Conservation (phyloP, 2,797 vertebrate species). For the Eremophila alpestris region DNA sequence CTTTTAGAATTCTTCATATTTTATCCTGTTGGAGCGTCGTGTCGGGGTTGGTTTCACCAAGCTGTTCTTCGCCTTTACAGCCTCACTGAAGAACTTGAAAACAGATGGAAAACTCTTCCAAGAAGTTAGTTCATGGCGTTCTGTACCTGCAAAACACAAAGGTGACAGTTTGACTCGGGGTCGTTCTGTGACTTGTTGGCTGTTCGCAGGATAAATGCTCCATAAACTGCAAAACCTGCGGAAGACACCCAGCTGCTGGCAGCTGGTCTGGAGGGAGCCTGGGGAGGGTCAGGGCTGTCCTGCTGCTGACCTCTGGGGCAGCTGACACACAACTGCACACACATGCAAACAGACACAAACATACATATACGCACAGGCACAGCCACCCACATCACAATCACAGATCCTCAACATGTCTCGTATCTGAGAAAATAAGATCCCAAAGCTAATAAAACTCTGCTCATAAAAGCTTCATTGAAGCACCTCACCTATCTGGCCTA, state of each 20-base stretch:
- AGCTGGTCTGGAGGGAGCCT: not conserved
- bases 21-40: conserved; percentile 89
- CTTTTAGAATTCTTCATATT: conserved; percentile 88
- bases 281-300: not conserved
- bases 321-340: not conserved
- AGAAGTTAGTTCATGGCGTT: conserved; percentile 94
- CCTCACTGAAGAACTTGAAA: conserved; percentile 89
- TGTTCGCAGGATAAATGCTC: not conserved
- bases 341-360: not conserved
- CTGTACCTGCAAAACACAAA: conserved; percentile 83
- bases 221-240: accelerated
- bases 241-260: not conserved
- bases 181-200: accelerated
- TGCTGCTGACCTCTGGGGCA: not conserved
- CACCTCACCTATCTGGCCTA: not conserved
- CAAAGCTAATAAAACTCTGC: not conserved
- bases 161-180: not conserved
- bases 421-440: not conserved
- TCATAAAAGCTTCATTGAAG: not conserved
- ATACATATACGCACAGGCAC: accelerated
- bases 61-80: conserved; percentile 81
- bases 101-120: conserved; percentile 95
- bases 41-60: conserved; percentile 78
- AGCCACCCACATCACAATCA: not conserved
- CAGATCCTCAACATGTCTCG: accelerated